These are phyloP conservation scores for Pterocles burchelli DNA, from an alignment of 2,113 vertebrate genomes.

Conservation along the genomic window DNA sequence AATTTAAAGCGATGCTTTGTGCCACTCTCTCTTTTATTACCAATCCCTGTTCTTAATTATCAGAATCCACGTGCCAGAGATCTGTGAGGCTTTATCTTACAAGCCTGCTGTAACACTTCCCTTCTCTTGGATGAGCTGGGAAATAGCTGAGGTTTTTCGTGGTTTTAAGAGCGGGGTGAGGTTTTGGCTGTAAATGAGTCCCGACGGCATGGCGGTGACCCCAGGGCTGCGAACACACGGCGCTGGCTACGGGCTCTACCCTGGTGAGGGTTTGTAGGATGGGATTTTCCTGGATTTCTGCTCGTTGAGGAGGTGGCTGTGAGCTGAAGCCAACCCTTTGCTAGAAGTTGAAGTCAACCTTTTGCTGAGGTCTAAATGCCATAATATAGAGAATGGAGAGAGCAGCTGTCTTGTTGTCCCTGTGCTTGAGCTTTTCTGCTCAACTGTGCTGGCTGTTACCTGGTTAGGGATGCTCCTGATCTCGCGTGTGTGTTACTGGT, in stretches of 20 bases:
- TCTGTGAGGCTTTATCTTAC: background rate
- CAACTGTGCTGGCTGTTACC: background rate
- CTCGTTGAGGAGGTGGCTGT: background rate
- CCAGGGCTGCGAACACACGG: background rate
- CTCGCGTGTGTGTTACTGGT: fast-evolving
- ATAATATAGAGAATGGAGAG: background rate
- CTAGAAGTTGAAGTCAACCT: background rate
- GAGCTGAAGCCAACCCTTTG: background rate
- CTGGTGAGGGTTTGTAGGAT: background rate
- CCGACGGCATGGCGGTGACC: background rate
- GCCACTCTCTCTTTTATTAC: background rate
- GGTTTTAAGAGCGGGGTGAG: background rate
- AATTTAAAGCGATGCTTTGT: background rate
- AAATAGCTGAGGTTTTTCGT: background rate
- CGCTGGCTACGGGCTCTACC: background rate
- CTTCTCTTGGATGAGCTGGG: background rate
- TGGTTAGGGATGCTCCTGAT: background rate
- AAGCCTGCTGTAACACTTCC: background rate
- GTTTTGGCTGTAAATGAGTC: background rate
- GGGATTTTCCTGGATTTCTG: background rate
- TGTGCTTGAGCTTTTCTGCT: background rate
- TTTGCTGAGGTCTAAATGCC: background rate
- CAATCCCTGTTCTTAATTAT: background rate
- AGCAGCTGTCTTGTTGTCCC: background rate
- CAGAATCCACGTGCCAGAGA: background rate